These are phyloP conservation scores for Drosophila tristis DNA, from an alignment of 1,140 invertebrate species.

Conservation along the genomic window DNA sequence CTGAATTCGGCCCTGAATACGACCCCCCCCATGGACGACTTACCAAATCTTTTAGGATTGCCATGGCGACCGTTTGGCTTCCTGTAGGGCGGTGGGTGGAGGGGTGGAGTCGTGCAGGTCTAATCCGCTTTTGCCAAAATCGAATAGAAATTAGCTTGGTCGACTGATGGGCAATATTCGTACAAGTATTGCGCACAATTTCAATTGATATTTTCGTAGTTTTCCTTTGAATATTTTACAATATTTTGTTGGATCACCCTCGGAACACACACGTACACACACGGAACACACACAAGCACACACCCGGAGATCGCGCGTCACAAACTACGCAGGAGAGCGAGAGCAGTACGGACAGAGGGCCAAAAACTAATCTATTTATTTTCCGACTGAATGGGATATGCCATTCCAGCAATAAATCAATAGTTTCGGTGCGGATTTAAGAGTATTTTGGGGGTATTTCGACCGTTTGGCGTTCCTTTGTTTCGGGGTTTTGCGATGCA, in stretches of 20 bases:
- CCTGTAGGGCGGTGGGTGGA: constrained; percentile 14
- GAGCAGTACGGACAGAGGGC: background rate
- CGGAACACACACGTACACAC: constrained; percentile 13
- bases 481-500: constrained; percentile 71
- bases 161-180: constrained; percentile 23
- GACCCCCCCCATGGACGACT: constrained; percentile 14
- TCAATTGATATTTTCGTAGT: constrained; percentile 30
- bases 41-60: constrained; percentile 47
- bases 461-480: constrained; percentile 54
- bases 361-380: constrained; percentile 79
- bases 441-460: constrained; percentile 19
- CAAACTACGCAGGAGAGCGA: constrained; percentile 54
- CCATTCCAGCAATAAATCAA: constrained; percentile 71
- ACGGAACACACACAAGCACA: constrained; percentile 17
- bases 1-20: constrained; percentile 19
- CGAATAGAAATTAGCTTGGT: constrained; percentile 44
- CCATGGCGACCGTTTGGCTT: constrained; percentile 44
- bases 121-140: constrained; percentile 53
- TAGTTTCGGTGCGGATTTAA: constrained; percentile 60
- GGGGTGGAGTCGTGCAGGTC: background rate
- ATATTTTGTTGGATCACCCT: constrained; percentile 24
- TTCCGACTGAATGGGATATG: constrained; percentile 38
- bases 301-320: constrained; percentile 52
- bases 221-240: constrained; percentile 39
- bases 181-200: constrained; percentile 31